These are phyloP conservation scores for Trachelus stipa DNA, from an alignment of 2,888 invertebrate species.

Conservation along the genomic window DNA sequence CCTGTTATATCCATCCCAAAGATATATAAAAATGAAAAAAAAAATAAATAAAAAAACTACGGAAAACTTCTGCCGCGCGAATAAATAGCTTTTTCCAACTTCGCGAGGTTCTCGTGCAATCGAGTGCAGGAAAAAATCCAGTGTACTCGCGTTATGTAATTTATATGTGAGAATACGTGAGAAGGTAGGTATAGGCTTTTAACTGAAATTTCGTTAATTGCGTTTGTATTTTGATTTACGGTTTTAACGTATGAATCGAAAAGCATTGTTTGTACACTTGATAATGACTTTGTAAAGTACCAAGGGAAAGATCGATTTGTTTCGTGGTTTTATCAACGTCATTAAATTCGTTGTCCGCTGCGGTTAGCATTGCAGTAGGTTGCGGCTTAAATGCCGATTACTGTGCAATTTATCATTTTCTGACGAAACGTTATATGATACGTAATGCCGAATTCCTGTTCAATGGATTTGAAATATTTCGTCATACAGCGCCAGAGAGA, in stretches of 20 bases:
- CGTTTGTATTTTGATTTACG: not conserved
- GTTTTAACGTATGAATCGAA: not conserved
- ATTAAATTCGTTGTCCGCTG: not conserved
- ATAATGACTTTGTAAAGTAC: not conserved
- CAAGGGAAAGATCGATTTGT: not conserved
- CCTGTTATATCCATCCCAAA: not conserved
- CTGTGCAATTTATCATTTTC: not conserved
- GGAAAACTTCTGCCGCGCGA: not conserved
- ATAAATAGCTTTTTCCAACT: not conserved
- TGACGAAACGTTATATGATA: not conserved
- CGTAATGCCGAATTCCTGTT: not conserved
- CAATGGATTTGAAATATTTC: not conserved
- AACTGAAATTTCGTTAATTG: not conserved
- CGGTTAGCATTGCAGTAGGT: not conserved
- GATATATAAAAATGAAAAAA: not conserved
- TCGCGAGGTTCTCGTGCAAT: not conserved
- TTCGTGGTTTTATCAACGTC: not conserved
- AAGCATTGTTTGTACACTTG: not conserved
- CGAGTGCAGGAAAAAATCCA: not conserved
- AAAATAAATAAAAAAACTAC: not conserved
- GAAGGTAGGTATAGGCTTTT: not conserved
- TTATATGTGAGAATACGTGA: not conserved
- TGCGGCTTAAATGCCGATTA: not conserved
- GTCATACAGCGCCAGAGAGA: not conserved
- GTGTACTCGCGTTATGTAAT: not conserved